These are phyloP conservation scores for Lingula anatina DNA, from an alignment of 2,888 invertebrate genomes.

Conservation along the genomic window DNA sequence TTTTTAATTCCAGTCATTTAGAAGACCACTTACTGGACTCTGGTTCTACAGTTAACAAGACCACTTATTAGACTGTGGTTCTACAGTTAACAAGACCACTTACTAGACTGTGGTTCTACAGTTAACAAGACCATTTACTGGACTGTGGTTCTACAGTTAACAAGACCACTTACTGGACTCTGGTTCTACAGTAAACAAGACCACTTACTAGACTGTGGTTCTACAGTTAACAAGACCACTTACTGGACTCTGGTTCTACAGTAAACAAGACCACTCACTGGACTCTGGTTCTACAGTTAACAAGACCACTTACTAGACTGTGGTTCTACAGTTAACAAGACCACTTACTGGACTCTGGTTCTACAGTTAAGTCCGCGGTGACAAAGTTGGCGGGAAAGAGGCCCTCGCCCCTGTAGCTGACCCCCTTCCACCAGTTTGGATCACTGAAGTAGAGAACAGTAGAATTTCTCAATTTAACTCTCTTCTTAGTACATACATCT, in stretches of 20 bases:
- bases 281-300: too few relatives aligned
- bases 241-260: constrained; percentile 99
- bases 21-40: too few relatives aligned
- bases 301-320: too few relatives aligned
- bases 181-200: constrained; percentile 71
- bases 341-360: constrained; percentile 61
- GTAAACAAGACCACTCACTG: too few relatives aligned
- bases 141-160: background rate
- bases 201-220: constrained; percentile 79
- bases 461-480: too few relatives aligned
- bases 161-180: constrained; percentile 58
- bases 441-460: constrained; percentile 61
- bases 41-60: too few relatives aligned
- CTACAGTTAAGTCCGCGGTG: constrained; percentile 77
- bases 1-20: too few relatives aligned
- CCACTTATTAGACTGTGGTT: constrained; percentile 99
- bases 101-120: too few relatives aligned
- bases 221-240: constrained; percentile 99
- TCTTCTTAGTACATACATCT: too few relatives aligned
- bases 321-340: too few relatives aligned
- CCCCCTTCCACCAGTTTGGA: constrained; percentile 99
- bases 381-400: constrained; percentile 99
- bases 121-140: too few relatives aligned
- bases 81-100: too few relatives aligned
- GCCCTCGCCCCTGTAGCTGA: constrained; percentile 88